Base-by-base conservation (phyloP, 2,797 vertebrate genomes). In the Gymnopithys bicolor region DNA sequence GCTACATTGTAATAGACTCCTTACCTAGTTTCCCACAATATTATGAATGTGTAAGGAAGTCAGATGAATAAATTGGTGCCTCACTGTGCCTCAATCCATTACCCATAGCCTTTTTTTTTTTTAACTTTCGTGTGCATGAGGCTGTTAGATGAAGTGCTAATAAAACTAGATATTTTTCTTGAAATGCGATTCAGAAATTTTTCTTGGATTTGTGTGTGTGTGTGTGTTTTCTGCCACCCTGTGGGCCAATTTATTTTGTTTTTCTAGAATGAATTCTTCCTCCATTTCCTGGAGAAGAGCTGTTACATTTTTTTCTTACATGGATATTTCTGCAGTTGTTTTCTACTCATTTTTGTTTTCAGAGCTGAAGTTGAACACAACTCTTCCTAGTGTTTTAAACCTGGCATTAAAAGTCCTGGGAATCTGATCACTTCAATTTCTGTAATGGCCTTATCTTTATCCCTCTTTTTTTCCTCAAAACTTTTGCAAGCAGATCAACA, bases 141-240 rank as follows among this genome's bases (percentile, higher is more conserved):
- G 41, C 51, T 79, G 27, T 9, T 82, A 33, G 32, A 27, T 46
- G 10, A 88, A 88, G n/a, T 51, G 17, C 25, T 66, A 23, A 32
- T 66, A 63, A 83, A 67, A 12, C 3, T 30, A 45, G 23, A 4
- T 58, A 16, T 6, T 74, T 56, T 46, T 62, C n/a, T 67, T 69
- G 13, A 51, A 53, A 48, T 35, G 11, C 1, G 2, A 28, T 25
- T 78, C 11, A 19, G 28, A 17, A 52, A 11, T 82, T 84, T 69
- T 70, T 60, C 28, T 35, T 68, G 24, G 10, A 14, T 62, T 39
- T 62, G 17, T n/a, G 15, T 16, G 11, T 46, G 41, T 46, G 41
- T 67, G 8, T 71, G 30, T 66, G 33, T 60, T 62, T 88, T 89
- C 77, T 95, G 93, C 90, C 85, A 89, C 71, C 87, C 56, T 81